A percentile compares a stretch with the other conserved stretches of the same genome.
Conservation (phyloP, 1,140 invertebrate species). For the Aricia agestis region DNA sequence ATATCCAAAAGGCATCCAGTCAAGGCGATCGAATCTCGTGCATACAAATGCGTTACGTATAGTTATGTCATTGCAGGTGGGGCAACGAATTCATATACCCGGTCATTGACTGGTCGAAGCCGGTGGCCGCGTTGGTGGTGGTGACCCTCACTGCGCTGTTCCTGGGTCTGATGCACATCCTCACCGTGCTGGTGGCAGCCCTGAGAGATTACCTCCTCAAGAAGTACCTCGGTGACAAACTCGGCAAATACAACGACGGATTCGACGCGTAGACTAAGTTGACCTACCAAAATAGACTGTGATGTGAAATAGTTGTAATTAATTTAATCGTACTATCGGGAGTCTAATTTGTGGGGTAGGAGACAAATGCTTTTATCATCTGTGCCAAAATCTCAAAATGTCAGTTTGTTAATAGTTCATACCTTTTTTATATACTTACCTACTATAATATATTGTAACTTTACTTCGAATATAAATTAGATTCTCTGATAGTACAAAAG, state of each 20-base stretch:
- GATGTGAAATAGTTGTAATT: no score
- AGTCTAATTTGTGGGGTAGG: no score
- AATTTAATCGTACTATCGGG: no score
- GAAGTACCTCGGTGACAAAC: conserved; percentile 33
- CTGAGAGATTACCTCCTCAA: conserved; percentile 44
- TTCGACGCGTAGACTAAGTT: conserved; percentile 35
- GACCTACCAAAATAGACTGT: no score
- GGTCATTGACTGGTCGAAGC: conserved; percentile 82
- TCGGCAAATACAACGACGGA: conserved; percentile 55
- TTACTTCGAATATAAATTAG: no score
- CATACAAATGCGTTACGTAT: conserved; percentile 22
- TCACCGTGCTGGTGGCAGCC: conserved; percentile 49
- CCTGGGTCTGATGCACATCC: conserved; percentile 56
- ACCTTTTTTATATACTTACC: no score
- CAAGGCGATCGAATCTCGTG: conserved; percentile 20
- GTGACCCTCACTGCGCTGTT: conserved; percentile 57
- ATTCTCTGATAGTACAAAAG: no score
- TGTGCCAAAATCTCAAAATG: no score
- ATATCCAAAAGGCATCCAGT: conserved; percentile 17
- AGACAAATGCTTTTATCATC: no score
- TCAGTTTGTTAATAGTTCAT: no score
- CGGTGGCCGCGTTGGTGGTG: conserved; percentile 52
- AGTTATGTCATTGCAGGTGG: conserved; percentile 43
- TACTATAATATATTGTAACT: no score
- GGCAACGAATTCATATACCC: conserved; percentile 79